Evolutionary conservation across 2,113 vertebrate genomes (phyloP).

Genomic region (Diadophis punctatus): DNA sequence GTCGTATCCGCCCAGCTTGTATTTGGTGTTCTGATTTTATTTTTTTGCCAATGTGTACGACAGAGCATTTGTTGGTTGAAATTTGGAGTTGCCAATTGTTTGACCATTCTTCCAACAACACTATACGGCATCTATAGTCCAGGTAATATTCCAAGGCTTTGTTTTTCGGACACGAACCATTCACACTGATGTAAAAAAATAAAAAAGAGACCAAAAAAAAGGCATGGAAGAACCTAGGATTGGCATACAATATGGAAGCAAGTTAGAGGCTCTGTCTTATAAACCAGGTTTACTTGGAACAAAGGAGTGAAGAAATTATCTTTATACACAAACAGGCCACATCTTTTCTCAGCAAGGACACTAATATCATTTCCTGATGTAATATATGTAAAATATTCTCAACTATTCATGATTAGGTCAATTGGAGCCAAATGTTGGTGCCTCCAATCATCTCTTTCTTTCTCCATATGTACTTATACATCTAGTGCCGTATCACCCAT

Average conservation of each 20-base stretch:
- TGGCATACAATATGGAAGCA: slow-evolving; percentile 8
- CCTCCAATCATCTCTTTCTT: accelerated
- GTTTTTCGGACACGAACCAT: background rate
- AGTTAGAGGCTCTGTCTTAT: background rate
- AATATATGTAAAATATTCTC: background rate
- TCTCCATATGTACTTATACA: background rate
- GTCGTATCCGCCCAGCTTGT: too few species aligned
- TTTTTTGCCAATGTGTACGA: too few species aligned
- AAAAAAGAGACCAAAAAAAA: background rate
- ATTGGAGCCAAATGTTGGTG: background rate
- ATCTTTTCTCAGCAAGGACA: slow-evolving; percentile 40
- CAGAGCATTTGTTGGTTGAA: too few species aligned
- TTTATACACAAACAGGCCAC: background rate
- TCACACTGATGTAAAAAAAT: slow-evolving; percentile 3
- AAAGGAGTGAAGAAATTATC: background rate
- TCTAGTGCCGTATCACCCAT: background rate
- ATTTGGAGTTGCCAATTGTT: too few species aligned
- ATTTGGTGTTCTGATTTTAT: too few species aligned
- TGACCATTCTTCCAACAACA: too few species aligned
- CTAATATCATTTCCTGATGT: slow-evolving; percentile 24
- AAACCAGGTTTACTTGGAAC: background rate
- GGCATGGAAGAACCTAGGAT: background rate
- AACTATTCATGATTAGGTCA: background rate
- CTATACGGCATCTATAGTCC: background rate
- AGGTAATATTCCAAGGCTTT: background rate